Conservation (phyloP, 1,140 invertebrate genomes). For the Ylistrum balloti region DNA sequence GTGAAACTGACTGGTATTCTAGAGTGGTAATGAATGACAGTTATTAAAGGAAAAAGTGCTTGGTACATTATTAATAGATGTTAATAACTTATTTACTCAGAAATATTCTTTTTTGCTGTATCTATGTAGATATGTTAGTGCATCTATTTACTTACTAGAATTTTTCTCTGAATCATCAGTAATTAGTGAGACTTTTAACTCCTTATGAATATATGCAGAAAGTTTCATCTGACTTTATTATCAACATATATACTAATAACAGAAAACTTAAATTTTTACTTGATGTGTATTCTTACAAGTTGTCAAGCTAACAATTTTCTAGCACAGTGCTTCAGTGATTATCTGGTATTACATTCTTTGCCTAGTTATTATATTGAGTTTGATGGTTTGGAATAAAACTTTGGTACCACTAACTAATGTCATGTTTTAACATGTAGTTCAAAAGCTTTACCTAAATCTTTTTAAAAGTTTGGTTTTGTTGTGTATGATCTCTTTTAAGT, state of each 20-base stretch:
- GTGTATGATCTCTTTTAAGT: neutral
- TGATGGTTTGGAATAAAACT: neutral
- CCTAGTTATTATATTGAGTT: neutral
- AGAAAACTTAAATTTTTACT: neutral
- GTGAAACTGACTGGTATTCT: too few species aligned
- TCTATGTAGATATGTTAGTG: neutral
- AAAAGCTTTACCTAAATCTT: too few species aligned
- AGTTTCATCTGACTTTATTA: neutral
- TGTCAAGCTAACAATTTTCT: neutral
- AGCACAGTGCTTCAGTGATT: neutral
- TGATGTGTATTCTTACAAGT: neutral
- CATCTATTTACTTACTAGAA: neutral
- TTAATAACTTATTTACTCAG: slow-evolving; percentile 3
- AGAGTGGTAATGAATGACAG: too few species aligned
- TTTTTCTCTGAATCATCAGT: neutral
- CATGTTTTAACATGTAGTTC: neutral
- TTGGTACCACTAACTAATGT: neutral
- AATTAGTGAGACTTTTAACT: too few species aligned
- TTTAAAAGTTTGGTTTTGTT: neutral
- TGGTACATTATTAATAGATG: too few species aligned
- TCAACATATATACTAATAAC: neutral
- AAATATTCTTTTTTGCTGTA: neutral
- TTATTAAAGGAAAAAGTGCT: too few species aligned
- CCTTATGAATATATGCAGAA: too few species aligned
- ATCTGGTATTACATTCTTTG: too few species aligned